Evolutionary conservation across 2,113 vertebrate species (phyloP).

Genomic region (Pleuronectes platessa): DNA sequence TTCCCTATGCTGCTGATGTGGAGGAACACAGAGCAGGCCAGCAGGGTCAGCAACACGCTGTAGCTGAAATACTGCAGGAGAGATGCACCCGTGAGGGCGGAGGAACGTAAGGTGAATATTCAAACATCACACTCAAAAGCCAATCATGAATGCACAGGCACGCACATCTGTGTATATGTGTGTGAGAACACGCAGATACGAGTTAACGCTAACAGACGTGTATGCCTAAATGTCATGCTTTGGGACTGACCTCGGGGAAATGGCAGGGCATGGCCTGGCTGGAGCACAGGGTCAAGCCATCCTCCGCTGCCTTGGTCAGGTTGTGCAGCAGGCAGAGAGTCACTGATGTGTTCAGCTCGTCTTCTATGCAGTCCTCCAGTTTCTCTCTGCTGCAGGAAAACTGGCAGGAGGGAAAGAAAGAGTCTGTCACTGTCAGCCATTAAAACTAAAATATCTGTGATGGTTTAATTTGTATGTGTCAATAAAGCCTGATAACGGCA

Average conservation of each 20-base stretch:
- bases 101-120: conserved; percentile 13
- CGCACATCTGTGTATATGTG: no score
- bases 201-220: conserved; percentile 13
- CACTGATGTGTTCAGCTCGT: conserved; percentile 83
- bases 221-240: conserved; percentile 19
- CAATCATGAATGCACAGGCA: not conserved
- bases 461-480: not conserved
- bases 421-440: not conserved
- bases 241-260: conserved; percentile 90
- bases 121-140: conserved; percentile 14
- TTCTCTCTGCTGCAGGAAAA: conserved; percentile 88
- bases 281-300: conserved; percentile 83
- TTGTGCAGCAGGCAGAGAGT: conserved; percentile 87
- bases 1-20: conserved; percentile 98
- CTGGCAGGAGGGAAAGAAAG: conserved; percentile 68
- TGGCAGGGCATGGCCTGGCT: conserved; percentile 83
- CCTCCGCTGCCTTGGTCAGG: conserved; percentile 84
- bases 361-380: conserved; percentile 83
- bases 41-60: conserved; percentile 92
- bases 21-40: conserved; percentile 97
- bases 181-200: not conserved
- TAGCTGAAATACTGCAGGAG: conserved; percentile 91
- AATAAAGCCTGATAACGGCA: no score
- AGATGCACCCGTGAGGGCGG: not conserved
- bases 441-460: not conserved